These are phyloP conservation scores for Tolypeutes matacus DNA, from an alignment of 2,797 vertebrate species.

Conservation along the genomic window DNA sequence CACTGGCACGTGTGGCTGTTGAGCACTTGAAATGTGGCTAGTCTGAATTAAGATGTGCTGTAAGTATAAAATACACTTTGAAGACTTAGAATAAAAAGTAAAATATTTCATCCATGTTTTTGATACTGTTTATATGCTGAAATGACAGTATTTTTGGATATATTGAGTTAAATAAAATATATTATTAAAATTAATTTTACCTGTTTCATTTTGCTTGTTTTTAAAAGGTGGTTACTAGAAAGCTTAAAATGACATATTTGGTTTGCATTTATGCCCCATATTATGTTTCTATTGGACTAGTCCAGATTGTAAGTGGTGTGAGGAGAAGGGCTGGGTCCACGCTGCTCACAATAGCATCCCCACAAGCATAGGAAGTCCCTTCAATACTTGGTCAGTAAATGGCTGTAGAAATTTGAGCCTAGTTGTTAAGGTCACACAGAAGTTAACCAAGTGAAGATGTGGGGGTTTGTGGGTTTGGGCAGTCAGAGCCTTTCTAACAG, in stretches of 20 bases:
- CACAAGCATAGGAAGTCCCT: neutral
- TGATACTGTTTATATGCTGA: neutral
- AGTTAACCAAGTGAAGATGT: neutral
- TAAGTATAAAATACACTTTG: neutral
- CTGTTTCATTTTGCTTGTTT: neutral
- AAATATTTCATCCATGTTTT: neutral
- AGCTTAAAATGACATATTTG: neutral
- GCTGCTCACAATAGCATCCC: neutral
- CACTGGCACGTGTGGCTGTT: neutral
- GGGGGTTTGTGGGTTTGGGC: neutral
- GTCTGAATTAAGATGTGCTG: neutral
- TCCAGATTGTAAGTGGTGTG: neutral
- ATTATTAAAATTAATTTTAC: neutral
- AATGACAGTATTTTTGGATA: neutral
- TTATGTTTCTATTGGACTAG: neutral
- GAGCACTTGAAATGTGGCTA: too few relatives aligned
- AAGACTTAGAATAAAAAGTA: neutral
- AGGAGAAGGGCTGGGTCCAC: neutral
- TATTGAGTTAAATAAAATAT: neutral
- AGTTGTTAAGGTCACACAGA: neutral
- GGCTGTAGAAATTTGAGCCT: neutral
- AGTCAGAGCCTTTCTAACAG: neutral
- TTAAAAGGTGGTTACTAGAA: neutral
- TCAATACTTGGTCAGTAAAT: neutral
- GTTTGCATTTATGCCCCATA: neutral